Conservation (phyloP, 1,140 invertebrate genomes). For the Caligus rogercresseyi region DNA sequence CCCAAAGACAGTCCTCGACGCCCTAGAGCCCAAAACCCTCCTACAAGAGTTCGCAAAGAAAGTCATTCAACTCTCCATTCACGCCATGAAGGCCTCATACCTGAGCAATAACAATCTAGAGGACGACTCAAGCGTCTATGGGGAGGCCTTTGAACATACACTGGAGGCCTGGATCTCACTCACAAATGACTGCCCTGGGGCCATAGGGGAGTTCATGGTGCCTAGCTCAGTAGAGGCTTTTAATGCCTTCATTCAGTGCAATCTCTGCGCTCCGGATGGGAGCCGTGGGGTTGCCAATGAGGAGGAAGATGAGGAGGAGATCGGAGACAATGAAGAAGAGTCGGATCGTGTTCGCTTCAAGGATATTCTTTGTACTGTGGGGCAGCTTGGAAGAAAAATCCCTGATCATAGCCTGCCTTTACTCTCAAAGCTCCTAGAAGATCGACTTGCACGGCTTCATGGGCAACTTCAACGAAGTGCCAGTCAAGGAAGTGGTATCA, state of each 20-base stretch:
- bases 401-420: conserved; percentile 38
- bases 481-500: conserved; percentile 36
- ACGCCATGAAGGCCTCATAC: conserved; percentile 49
- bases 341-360: conserved; percentile 46
- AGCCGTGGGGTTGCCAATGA: conserved; percentile 33
- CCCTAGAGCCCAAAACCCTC: conserved; percentile 31
- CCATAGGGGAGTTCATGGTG: neutral
- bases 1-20: conserved; percentile 29
- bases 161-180: conserved; percentile 57
- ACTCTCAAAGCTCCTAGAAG: conserved; percentile 42
- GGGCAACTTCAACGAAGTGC: conserved; percentile 41
- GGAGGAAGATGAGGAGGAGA: conserved; percentile 35
- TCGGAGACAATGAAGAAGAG: conserved; percentile 45
- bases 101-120: conserved; percentile 54
- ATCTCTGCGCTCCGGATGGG: conserved; percentile 61
- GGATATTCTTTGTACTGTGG: conserved; percentile 48
- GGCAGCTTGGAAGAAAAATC: conserved; percentile 35
- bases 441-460: conserved; percentile 41
- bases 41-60: conserved; percentile 39
- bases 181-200: conserved; percentile 33
- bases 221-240: conserved; percentile 40
- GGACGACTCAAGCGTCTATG: conserved; percentile 8
- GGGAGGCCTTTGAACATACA: conserved; percentile 49
- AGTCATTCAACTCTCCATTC: conserved; percentile 49
- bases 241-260: conserved; percentile 58